Evolutionary conservation across 1,140 invertebrate genomes (phyloP).

Genomic region (Elymnias hypermnestra): DNA sequence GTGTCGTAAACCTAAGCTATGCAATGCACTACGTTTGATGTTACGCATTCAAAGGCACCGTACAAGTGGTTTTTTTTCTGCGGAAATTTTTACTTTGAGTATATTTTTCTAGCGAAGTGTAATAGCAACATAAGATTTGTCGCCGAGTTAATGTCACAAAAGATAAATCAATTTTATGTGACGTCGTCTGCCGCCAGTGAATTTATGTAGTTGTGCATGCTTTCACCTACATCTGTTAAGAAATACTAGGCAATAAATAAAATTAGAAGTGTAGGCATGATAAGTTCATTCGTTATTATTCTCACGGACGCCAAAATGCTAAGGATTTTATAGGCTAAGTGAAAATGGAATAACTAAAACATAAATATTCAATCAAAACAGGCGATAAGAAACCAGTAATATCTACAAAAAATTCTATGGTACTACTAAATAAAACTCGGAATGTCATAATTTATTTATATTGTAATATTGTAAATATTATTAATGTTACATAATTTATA

Average conservation of each 20-base stretch:
- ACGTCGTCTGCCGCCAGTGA: slow-evolving; percentile 52
- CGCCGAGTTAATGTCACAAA: slow-evolving; percentile 57
- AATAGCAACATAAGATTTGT: slow-evolving; percentile 53
- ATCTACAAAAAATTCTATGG: too few species aligned
- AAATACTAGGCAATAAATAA: slow-evolving; percentile 19
- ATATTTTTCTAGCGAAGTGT: slow-evolving; percentile 44
- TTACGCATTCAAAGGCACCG: slow-evolving; percentile 24
- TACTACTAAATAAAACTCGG: too few species aligned
- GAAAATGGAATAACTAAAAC: too few species aligned
- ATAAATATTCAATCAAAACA: too few species aligned
- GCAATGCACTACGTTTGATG: slow-evolving; percentile 22
- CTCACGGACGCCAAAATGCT: not conserved
- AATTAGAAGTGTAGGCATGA: slow-evolving; percentile 16
- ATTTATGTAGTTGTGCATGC: slow-evolving; percentile 59
- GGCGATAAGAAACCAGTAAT: too few species aligned
- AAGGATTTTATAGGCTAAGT: too few species aligned
- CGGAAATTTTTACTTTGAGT: slow-evolving; percentile 24
- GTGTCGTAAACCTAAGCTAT: slow-evolving; percentile 9
- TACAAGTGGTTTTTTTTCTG: slow-evolving; percentile 13
- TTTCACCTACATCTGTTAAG: slow-evolving; percentile 24
- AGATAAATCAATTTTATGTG: slow-evolving; percentile 74
- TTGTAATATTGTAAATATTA: too few species aligned
- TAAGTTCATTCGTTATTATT: not conserved
- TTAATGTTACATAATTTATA: too few species aligned
- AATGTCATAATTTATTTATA: too few species aligned